These are phyloP conservation scores for Bombus turneri DNA, from an alignment of 1,140 invertebrate genomes.

Conservation along the genomic window DNA sequence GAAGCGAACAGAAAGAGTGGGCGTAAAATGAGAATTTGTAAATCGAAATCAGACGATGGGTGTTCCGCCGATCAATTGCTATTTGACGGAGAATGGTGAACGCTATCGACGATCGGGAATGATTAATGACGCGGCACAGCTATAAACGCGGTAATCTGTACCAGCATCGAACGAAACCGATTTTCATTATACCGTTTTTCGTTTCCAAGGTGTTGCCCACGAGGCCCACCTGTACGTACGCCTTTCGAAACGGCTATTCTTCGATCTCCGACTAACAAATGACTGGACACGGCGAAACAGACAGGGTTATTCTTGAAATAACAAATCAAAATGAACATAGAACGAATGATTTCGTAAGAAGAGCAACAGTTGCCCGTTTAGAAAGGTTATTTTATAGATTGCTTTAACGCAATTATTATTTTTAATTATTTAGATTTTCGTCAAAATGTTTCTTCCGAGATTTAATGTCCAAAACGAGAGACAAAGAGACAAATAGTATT, in stretches of 20 bases:
- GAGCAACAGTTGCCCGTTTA: background rate
- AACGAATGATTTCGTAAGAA: background rate
- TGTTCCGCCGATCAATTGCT: slow-evolving; percentile 29
- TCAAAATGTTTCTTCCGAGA: background rate
- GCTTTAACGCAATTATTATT: background rate
- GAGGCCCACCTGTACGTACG: background rate
- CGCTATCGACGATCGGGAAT: slow-evolving; percentile 27
- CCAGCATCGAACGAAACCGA: slow-evolving; percentile 10
- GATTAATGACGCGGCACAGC: slow-evolving; percentile 25
- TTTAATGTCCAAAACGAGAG: background rate
- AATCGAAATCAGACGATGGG: slow-evolving; percentile 36
- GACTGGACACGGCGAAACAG: background rate
- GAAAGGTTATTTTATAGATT: background rate
- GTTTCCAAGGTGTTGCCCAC: background rate
- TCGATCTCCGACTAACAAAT: background rate
- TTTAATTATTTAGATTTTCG: background rate
- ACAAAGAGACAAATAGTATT: background rate
- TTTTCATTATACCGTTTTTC: slow-evolving; percentile 23
- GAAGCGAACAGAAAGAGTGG: background rate
- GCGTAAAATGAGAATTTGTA: slow-evolving; percentile 22
- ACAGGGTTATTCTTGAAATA: too few relatives aligned
- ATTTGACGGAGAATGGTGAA: slow-evolving; percentile 20
- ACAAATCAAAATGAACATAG: background rate
- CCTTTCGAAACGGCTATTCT: background rate
- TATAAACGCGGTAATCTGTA: slow-evolving; percentile 20